phyloP scores from a whole-genome alignment of 2,113 vertebrate genomes.

The Chlamydotis undulata region DNA sequence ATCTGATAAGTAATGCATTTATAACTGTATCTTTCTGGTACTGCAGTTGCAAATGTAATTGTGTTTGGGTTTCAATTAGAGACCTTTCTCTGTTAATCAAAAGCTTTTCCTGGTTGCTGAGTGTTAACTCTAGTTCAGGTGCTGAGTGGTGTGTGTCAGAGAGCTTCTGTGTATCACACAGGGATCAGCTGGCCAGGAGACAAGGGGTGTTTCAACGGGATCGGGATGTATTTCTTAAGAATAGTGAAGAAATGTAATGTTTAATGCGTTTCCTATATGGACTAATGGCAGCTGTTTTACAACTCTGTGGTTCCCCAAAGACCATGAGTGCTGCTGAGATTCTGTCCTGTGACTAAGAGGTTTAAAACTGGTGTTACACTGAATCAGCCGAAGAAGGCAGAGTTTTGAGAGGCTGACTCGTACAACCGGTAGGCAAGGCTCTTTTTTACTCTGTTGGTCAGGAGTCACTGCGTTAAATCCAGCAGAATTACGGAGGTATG shows the following conservation, averaged over 20 bases:
- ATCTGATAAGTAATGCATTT: not conserved
- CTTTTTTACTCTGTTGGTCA: not conserved
- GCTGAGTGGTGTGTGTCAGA: not conserved
- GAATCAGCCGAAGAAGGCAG: not conserved
- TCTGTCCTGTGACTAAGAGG: not conserved
- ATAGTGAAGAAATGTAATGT: not conserved
- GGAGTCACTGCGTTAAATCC: not conserved
- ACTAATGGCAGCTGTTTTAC: not conserved
- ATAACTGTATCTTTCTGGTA: not conserved
- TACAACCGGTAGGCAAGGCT: not conserved
- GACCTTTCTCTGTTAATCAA: fast-evolving
- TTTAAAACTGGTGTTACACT: not conserved
- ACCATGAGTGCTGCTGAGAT: not conserved
- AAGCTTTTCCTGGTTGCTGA: not conserved
- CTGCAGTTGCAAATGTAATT: not conserved
- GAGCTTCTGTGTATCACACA: not conserved
- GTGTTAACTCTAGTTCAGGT: not conserved
- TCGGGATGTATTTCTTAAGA: not conserved
- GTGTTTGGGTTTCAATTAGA: not conserved
- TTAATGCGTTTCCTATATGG: not conserved
- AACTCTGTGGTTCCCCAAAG: not conserved
- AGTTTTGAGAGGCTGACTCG: not conserved
- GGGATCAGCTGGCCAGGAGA: not conserved
- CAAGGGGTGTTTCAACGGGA: not conserved
- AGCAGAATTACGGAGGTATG: not conserved